Evolutionary conservation across 1,140 invertebrate genomes (phyloP).

Genomic region (Mercenaria mercenaria): DNA sequence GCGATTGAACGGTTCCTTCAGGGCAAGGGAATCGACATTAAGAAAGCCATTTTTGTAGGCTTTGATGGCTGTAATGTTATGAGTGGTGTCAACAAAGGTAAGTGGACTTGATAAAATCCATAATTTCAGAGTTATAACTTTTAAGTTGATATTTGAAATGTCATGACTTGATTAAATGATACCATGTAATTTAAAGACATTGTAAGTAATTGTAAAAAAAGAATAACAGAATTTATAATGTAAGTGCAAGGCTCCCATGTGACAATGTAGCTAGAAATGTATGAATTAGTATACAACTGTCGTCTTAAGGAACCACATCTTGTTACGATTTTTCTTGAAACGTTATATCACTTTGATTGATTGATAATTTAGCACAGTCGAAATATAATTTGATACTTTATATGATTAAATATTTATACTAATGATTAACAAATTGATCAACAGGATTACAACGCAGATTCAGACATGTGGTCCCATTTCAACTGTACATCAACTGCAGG

Average conservation of each 20-base stretch:
- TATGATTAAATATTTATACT: not conserved
- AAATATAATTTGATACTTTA: too few species aligned
- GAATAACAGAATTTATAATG: too few species aligned
- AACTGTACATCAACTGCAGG: conserved; percentile 11
- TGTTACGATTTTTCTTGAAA: too few species aligned
- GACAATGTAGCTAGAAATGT: too few species aligned
- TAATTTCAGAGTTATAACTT: not conserved
- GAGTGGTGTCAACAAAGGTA: conserved; percentile 47
- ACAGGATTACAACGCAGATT: conserved; percentile 33
- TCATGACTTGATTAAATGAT: not conserved
- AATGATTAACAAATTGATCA: not conserved
- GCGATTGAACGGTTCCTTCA: conserved; percentile 39
- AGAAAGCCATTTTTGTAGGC: conserved; percentile 48
- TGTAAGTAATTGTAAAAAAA: too few species aligned
- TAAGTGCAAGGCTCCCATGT: too few species aligned
- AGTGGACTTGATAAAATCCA: not conserved
- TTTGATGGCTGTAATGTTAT: conserved; percentile 53
- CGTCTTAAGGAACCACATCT: too few species aligned
- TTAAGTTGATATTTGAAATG: not conserved
- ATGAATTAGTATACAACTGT: too few species aligned
- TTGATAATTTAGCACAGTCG: too few species aligned
- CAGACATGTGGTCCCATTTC: conserved; percentile 24
- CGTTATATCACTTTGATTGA: too few species aligned
- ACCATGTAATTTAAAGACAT: conserved; percentile 33
- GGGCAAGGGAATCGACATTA: conserved; percentile 6